These are phyloP conservation scores for Cotesia vestalis DNA, from an alignment of 1,140 invertebrate genomes.

Conservation along the genomic window DNA sequence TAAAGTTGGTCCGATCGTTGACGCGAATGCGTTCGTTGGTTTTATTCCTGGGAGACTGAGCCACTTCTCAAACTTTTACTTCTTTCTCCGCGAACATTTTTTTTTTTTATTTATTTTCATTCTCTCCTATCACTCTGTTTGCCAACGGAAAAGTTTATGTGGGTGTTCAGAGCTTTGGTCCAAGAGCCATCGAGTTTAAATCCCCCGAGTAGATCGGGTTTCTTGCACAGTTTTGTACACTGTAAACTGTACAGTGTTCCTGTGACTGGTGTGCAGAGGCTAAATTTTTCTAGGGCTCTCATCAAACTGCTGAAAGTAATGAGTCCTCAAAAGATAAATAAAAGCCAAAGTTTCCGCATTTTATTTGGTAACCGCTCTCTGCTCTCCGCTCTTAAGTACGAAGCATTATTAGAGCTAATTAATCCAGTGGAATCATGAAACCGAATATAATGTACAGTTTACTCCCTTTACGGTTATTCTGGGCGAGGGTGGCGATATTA, in stretches of 20 bases:
- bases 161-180: neutral
- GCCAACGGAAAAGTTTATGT: slow-evolving; percentile 9
- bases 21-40: slow-evolving; percentile 25
- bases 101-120: slow-evolving; percentile 12
- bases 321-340: too few species aligned
- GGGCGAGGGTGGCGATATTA: too few species aligned
- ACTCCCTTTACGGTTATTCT: too few species aligned
- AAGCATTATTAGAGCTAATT: too few species aligned
- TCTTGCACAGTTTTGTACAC: neutral
- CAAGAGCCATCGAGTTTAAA: slow-evolving; percentile 19
- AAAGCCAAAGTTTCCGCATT: too few species aligned
- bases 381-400: too few species aligned
- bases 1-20: slow-evolving; percentile 36
- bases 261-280: too few species aligned
- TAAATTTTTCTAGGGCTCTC: too few species aligned
- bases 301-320: too few species aligned
- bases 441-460: too few species aligned
- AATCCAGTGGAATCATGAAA: too few species aligned
- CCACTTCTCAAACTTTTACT: slow-evolving; percentile 29
- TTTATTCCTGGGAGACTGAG: slow-evolving; percentile 7
- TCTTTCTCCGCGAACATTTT: slow-evolving; percentile 23
- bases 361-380: too few species aligned
- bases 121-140: neutral
- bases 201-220: neutral
- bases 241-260: neutral